phyloP scores from a whole-genome alignment of 2,113 vertebrate genomes.

The Stegastes partitus region DNA sequence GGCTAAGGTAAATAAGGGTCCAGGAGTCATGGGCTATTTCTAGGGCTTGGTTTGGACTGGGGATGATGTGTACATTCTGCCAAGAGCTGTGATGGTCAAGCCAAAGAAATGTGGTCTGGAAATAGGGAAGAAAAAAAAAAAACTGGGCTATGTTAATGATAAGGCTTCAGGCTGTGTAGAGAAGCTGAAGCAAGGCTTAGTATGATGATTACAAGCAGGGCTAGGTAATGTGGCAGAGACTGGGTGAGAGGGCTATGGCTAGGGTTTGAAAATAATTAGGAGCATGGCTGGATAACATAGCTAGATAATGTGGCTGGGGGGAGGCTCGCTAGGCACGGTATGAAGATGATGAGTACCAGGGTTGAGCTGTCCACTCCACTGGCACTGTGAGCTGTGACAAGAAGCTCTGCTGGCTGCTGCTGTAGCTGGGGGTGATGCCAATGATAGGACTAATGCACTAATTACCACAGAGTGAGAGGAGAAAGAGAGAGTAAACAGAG shows the following conservation, averaged over 20 bases:
- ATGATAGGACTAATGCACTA: slow-evolving; percentile 95
- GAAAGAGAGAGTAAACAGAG: slow-evolving; percentile 68
- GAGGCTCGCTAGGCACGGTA: slow-evolving; percentile 63
- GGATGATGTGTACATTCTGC: slow-evolving; percentile 52
- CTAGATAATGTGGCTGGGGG: slow-evolving; percentile 77
- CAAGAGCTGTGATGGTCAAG: slow-evolving; percentile 68
- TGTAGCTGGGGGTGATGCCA: slow-evolving; percentile 87
- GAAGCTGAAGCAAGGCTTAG: slow-evolving; percentile 60
- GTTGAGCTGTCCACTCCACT: slow-evolving; percentile 88
- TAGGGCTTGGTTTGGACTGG: slow-evolving; percentile 42
- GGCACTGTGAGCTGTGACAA: slow-evolving; percentile 89
- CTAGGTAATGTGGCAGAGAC: slow-evolving; percentile 73
- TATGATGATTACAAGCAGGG: slow-evolving; percentile 74
- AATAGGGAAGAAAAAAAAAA: slow-evolving; percentile 38
- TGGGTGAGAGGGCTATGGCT: slow-evolving; percentile 74
- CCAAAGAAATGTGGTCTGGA: slow-evolving; percentile 53
- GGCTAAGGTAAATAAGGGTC: slow-evolving; percentile 66
- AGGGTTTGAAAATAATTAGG: slow-evolving; percentile 81
- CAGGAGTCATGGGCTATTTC: slow-evolving; percentile 58
- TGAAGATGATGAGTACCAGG: slow-evolving; percentile 81
- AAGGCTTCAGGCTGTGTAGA: slow-evolving; percentile 65
- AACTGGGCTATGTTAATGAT: slow-evolving; percentile 76
- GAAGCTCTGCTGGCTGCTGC: slow-evolving; percentile 80
- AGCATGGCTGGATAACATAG: slow-evolving; percentile 72
- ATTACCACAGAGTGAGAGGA: slow-evolving; percentile 89